phyloP scores from a whole-genome alignment of 2,888 invertebrate genomes.

The Drosophila nigritarsus region DNA sequence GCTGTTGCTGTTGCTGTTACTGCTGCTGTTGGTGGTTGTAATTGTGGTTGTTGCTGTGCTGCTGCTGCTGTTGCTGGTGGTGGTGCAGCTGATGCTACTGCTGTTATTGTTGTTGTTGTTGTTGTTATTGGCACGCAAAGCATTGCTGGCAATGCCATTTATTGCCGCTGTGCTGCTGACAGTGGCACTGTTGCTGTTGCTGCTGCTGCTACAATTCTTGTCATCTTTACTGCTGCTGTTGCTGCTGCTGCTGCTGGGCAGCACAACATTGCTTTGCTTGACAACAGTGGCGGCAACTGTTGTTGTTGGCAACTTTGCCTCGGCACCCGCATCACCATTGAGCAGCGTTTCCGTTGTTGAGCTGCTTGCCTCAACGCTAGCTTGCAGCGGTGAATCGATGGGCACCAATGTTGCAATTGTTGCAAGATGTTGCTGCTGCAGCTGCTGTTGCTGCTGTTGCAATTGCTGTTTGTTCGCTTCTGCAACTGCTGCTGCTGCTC shows the following conservation, averaged over 20 bases:
- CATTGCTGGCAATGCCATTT: slow-evolving; percentile 55
- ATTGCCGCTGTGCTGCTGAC: slow-evolving; percentile 55
- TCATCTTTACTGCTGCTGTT: slow-evolving; percentile 18
- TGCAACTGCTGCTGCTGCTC: slow-evolving; percentile 15
- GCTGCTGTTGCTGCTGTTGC: slow-evolving; percentile 40
- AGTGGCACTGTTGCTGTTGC: slow-evolving; percentile 17
- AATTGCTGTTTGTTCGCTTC: slow-evolving; percentile 27
- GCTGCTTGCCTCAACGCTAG: slow-evolving; percentile 56
- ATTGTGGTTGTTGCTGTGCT: slow-evolving; percentile 9
- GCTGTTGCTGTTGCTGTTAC: slow-evolving; percentile 23
- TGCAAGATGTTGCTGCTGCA: slow-evolving; percentile 16
- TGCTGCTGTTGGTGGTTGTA: slow-evolving; percentile 47
- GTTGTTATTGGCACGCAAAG: slow-evolving; percentile 29
- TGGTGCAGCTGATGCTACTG: slow-evolving; percentile 14
- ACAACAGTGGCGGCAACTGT: slow-evolving; percentile 14
- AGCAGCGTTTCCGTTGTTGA: slow-evolving; percentile 45
- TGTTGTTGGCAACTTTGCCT: slow-evolving; percentile 37
- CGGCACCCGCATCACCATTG: slow-evolving; percentile 58
- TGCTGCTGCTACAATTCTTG: slow-evolving; percentile 25
- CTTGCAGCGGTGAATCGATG: slow-evolving; percentile 50
- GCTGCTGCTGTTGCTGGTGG: slow-evolving; percentile 12
- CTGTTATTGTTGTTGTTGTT: slow-evolving; percentile 16
- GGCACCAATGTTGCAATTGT: slow-evolving; percentile 60
- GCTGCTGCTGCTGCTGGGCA: slow-evolving; percentile 58
- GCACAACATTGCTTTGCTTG: slow-evolving; percentile 60